A percentile compares a stretch with the other conserved stretches of the same genome.
These are phyloP conservation scores for Kryptolebias marmoratus DNA, from an alignment of 2,113 vertebrate genomes.

Conservation along the genomic window DNA sequence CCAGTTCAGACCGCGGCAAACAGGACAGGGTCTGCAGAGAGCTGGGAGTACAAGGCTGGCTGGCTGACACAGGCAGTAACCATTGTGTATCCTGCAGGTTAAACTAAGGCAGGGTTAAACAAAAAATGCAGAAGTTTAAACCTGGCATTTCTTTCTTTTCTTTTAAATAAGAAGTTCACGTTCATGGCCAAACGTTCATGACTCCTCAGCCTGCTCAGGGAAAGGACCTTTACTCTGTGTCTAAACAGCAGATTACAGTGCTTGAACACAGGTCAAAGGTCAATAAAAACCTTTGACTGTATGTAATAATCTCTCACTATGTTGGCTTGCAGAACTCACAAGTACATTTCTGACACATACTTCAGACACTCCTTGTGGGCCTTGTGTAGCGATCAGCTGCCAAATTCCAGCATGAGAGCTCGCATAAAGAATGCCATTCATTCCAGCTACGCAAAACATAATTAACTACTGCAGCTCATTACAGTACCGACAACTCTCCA, in stretches of 20 bases:
- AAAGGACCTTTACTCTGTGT: slow-evolving; percentile 21
- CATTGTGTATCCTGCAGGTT: not conserved
- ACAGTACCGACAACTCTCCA: not conserved
- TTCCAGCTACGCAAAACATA: slow-evolving; percentile 45
- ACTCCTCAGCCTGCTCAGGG: slow-evolving; percentile 2
- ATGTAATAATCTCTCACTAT: not conserved
- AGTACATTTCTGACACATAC: slow-evolving; percentile 19
- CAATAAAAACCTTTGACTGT: slow-evolving; percentile 1
- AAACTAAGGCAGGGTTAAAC: too few relatives aligned
- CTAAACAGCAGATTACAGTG: slow-evolving; percentile 3
- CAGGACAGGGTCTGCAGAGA: slow-evolving; percentile 31
- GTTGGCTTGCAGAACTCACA: not conserved
- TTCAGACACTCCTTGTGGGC: not conserved
- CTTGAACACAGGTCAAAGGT: slow-evolving; percentile 1
- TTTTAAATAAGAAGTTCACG: too few relatives aligned
- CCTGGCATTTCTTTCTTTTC: too few relatives aligned
- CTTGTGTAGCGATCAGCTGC: slow-evolving; percentile 52
- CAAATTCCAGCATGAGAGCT: slow-evolving; percentile 34
- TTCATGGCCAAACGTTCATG: not conserved
- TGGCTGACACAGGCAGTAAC: slow-evolving; percentile 34
- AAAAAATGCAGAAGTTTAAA: too few relatives aligned
- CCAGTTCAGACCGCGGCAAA: slow-evolving; percentile 34
- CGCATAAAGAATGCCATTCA: slow-evolving; percentile 38
- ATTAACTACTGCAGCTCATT: slow-evolving; percentile 17
- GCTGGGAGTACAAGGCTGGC: slow-evolving; percentile 46